Percentiles rank a stretch among this genome's conserved stretches.
Conservation (phyloP, 1,140 invertebrate genomes). For the Parapsyche elsis region DNA sequence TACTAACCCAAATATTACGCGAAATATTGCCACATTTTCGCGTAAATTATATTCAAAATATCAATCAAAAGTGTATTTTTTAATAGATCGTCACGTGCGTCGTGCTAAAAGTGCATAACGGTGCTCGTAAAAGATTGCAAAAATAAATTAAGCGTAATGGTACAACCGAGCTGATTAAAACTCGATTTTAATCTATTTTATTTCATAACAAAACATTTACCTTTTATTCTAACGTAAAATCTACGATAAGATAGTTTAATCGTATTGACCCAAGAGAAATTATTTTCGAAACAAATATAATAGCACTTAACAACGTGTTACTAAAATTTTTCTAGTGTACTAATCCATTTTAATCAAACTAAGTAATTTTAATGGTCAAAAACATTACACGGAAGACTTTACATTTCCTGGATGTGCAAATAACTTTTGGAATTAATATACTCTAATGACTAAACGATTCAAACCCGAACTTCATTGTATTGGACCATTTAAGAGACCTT, state of each 20-base stretch:
- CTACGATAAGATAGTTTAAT: neutral
- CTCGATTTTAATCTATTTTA: neutral
- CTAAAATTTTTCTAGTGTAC: no score
- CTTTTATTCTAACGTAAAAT: no score
- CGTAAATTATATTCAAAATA: neutral
- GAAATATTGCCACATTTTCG: neutral
- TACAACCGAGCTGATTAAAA: neutral
- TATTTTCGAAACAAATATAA: neutral
- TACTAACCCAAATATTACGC: neutral
- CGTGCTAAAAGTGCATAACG: neutral
- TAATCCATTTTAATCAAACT: no score
- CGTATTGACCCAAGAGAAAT: neutral
- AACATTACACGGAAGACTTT: no score
- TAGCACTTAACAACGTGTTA: no score
- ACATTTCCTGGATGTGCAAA: no score
- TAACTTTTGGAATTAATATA: no score
- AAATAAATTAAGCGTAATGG: neutral
- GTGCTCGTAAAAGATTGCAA: neutral
- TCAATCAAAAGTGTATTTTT: neutral
- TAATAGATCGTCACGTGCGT: neutral
- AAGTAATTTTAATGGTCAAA: no score
- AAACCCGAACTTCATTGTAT: no score
- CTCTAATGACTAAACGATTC: no score
- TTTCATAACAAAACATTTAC: neutral
- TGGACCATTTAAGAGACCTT: no score